Conservation (phyloP, 2,113 vertebrate species). For the Perca fluviatilis region DNA sequence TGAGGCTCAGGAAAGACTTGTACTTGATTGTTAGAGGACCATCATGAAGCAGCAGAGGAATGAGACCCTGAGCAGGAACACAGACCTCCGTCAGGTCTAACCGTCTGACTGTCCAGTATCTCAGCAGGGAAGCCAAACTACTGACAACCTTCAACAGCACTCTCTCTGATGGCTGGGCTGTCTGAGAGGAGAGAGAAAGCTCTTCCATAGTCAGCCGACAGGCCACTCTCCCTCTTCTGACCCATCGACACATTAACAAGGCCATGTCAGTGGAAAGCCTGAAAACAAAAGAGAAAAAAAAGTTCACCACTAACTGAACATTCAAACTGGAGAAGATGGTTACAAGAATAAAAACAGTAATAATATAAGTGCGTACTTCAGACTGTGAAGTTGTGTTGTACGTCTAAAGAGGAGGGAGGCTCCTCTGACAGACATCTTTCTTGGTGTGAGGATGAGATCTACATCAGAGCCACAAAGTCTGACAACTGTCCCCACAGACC, state of each 20-base stretch:
- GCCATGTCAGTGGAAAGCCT: slow-evolving; percentile 25
- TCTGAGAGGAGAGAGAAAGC: slow-evolving; percentile 4
- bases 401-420: neutral
- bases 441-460: slow-evolving; percentile 43
- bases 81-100: slow-evolving; percentile 43
- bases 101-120: slow-evolving; percentile 29
- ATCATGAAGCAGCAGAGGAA: slow-evolving; percentile 37
- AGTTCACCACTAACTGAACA: neutral
- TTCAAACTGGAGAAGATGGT: neutral
- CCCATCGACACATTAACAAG: slow-evolving; percentile 26
- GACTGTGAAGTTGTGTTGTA: slow-evolving; percentile 23
- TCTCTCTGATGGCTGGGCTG: neutral
- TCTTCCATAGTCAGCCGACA: neutral
- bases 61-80: slow-evolving; percentile 36
- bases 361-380: slow-evolving; percentile 12
- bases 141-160: neutral
- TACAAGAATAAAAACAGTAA: neutral
- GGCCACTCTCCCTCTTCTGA: slow-evolving; percentile 4
- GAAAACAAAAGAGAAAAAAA: neutral
- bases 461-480: neutral
- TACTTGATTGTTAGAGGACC: slow-evolving; percentile 48
- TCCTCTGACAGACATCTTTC: slow-evolving; percentile 36
- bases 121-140: slow-evolving; percentile 37
- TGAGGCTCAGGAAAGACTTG: neutral
- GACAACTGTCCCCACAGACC: slow-evolving; percentile 29